phyloP scores from a whole-genome alignment of 2,113 vertebrate species.

The Phalacrocorax aristotelis region DNA sequence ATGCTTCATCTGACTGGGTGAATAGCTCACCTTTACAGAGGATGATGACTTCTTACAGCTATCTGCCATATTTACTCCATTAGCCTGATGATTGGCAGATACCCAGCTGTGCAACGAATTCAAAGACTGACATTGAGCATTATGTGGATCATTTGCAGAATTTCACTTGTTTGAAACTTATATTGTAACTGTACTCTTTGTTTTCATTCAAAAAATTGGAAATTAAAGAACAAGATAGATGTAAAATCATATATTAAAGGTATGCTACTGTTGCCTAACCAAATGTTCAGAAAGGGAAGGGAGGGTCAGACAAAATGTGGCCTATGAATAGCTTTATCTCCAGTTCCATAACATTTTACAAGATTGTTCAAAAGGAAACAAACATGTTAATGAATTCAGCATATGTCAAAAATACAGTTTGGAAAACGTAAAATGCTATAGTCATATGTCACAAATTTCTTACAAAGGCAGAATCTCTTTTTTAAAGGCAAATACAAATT shows the following conservation, averaged over 20 bases:
- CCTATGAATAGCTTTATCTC: background rate
- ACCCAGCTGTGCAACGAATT: background rate
- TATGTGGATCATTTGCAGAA: background rate
- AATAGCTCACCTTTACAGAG: background rate
- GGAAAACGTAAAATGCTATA: background rate
- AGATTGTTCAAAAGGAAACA: background rate
- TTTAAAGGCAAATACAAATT: background rate
- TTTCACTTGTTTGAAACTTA: background rate
- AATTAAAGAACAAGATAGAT: background rate
- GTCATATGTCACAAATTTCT: background rate
- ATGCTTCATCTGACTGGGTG: background rate
- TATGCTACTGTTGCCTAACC: background rate
- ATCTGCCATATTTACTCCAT: background rate
- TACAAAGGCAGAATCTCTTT: background rate
- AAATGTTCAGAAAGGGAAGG: background rate
- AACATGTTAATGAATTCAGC: background rate
- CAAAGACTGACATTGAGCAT: background rate
- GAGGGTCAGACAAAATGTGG: background rate
- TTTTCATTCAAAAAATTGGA: background rate
- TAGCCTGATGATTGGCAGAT: background rate
- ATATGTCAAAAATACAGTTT: background rate
- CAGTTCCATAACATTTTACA: background rate
- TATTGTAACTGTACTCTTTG: background rate
- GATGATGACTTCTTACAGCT: background rate
- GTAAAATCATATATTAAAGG: background rate